Percentiles rank a stretch among this genome's conserved stretches.
Evolutionary conservation across 1,140 invertebrate species (phyloP).

Genomic region (Drosophila ogumai): DNA sequence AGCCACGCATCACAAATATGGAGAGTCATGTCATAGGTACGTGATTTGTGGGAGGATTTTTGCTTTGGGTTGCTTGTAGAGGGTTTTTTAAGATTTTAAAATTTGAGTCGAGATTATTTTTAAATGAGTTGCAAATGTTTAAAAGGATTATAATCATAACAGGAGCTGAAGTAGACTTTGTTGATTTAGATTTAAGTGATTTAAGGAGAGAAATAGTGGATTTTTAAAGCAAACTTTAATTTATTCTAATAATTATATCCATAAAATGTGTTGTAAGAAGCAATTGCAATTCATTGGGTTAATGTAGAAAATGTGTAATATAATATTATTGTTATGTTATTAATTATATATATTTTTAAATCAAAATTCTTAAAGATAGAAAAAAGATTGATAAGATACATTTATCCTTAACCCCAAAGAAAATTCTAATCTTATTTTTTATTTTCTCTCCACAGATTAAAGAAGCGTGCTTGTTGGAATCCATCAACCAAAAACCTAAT

Average conservation of each 20-base stretch:
- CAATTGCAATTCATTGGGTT: no score
- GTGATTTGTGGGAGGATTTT: constrained; percentile 15
- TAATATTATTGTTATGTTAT: neutral
- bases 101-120: neutral
- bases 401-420: neutral
- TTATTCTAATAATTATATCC: no score
- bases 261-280: no score
- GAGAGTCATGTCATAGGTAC: constrained; percentile 85
- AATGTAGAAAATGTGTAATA: no score
- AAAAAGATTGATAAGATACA: neutral
- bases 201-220: no score
- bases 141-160: neutral
- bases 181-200: no score
- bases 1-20: constrained; percentile 84
- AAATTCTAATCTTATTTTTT: neutral
- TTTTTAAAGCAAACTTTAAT: no score
- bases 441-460: constrained; percentile 56
- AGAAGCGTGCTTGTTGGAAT: constrained; percentile 56
- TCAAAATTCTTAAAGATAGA: neutral
- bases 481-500: constrained; percentile 77
- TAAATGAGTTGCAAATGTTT: neutral
- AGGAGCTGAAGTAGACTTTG: neutral
- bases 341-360: neutral
- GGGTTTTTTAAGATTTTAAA: neutral
- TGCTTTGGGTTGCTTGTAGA: neutral